A percentile compares a stretch with the other conserved stretches of the same genome.
phyloP scores from a whole-genome alignment of 2,113 vertebrate genomes.

The Turdus rufiventris region DNA sequence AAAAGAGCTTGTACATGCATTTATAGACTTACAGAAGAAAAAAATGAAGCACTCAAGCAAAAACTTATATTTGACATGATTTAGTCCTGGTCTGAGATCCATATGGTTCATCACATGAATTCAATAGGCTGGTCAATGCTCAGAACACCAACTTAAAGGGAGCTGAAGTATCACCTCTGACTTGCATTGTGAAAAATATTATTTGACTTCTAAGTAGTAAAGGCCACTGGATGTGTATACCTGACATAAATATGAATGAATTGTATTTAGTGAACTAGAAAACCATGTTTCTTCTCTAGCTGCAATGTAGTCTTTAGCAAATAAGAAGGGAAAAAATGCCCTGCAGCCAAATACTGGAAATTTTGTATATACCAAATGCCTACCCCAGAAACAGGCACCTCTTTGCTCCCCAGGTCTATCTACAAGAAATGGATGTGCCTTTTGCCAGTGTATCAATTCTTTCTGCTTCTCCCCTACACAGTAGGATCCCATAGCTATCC shows the following conservation, averaged over 20 bases:
- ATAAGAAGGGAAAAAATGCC: neutral
- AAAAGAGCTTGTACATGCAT: neutral
- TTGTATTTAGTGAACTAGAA: neutral
- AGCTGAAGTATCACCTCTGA: neutral
- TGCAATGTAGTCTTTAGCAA: neutral
- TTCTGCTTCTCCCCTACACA: neutral
- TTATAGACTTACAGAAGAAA: neutral
- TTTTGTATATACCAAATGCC: neutral
- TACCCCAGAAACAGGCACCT: neutral
- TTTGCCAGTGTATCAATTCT: neutral
- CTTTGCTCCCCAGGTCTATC: neutral
- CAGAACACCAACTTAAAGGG: neutral
- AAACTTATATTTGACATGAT: neutral
- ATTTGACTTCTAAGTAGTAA: neutral
- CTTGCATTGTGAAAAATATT: neutral
- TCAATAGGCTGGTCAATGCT: neutral
- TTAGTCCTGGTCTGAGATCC: neutral
- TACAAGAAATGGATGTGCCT: neutral
- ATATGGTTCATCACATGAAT: neutral
- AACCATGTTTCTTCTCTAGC: neutral
- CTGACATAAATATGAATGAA: neutral
- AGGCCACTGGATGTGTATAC: neutral
- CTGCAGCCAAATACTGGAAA: neutral
- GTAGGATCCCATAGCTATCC: neutral
- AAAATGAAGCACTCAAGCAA: neutral